Base-by-base conservation (phyloP, 2,888 invertebrate species). In the Cryptus viduatorius region DNA sequence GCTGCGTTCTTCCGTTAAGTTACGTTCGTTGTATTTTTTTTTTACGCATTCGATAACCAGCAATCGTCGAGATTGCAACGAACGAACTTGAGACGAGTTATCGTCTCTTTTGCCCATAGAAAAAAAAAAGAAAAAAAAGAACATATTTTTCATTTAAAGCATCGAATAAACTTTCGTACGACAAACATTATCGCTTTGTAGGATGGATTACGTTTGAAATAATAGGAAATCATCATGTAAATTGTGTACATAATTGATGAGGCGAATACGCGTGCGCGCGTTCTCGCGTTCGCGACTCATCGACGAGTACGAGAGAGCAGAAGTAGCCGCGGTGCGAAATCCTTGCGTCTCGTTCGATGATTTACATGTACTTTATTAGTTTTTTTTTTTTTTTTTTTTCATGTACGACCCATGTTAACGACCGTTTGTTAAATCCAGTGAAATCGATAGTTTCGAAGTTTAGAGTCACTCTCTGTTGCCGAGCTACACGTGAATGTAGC, bases 171-270 rank as follows among this genome's bases (percentile, higher is more conserved):
- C n/a, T 65, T 75, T 75, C 75, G 50, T 75, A 75, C 42, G 75
- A 75, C 16, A 14, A 65, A 42, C 8, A 10, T 14, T 61, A 65
- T 71, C 37, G 69, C 24, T 50, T 50, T 7, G 56, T 59, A 73
- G 16, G 24, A 64, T 65, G 56, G 14, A 77, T 75, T 64, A 69
- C 16, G 46, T 71, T 76, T 46, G 50, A 46, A 8, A 83, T 44
- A 56, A 44, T 65, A 79, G 69, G 46, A 84, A 84, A 86, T 85
- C 68, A 72, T 85, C 76, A 81, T 88, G 88, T 88, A 88, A 86
- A 88, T 88, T 88, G 84, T 88, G 87, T 88, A 88, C 81, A 88
- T 88, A 87, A 86, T 86, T 77, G 72, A 73, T 67, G 72, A 56
- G 78, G 83, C 46, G 56, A 64, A 75, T 73, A 67, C 69, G 76